Evolutionary conservation across 2,888 invertebrate species (phyloP).

Genomic region (Stenolophus ochropezus): DNA sequence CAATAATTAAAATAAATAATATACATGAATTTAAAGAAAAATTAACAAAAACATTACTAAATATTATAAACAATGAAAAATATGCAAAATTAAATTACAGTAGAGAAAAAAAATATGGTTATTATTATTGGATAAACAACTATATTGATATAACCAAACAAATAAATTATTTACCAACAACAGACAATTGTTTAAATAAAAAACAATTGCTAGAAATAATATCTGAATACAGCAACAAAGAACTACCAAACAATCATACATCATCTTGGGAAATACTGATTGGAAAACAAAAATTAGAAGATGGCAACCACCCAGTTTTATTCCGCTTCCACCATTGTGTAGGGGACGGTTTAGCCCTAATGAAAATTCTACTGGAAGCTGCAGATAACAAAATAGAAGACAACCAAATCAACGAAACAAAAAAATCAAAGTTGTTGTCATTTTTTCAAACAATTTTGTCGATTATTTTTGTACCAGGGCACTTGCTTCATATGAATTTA

Average conservation of each 20-base stretch:
- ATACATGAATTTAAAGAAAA: slow-evolving; percentile 35
- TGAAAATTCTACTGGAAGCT: slow-evolving; percentile 55
- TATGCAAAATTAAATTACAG: slow-evolving; percentile 73
- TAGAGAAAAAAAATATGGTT: slow-evolving; percentile 73
- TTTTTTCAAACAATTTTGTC: slow-evolving; percentile 74
- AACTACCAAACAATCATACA: slow-evolving; percentile 73
- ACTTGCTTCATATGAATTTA: slow-evolving; percentile 70
- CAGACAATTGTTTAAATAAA: slow-evolving; percentile 63
- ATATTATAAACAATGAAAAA: slow-evolving; percentile 53
- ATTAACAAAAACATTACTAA: slow-evolving; percentile 14
- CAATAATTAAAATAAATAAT: slow-evolving; percentile 71
- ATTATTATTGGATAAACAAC: slow-evolving; percentile 74
- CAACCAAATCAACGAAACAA: slow-evolving; percentile 70
- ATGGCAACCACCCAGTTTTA: slow-evolving; percentile 61
- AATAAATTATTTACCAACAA: slow-evolving; percentile 69
- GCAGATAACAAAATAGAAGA: slow-evolving; percentile 66
- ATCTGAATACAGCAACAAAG: slow-evolving; percentile 71
- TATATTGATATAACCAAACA: slow-evolving; percentile 72
- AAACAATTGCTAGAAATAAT: slow-evolving; percentile 70
- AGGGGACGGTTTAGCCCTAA: slow-evolving; percentile 65
- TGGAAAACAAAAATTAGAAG: slow-evolving; percentile 66
- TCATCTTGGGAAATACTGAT: slow-evolving; percentile 76
- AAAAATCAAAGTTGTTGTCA: slow-evolving; percentile 72
- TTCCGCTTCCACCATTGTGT: slow-evolving; percentile 63
- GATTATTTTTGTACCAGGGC: slow-evolving; percentile 71